Evolutionary conservation across 1,140 invertebrate species (phyloP).

Genomic region (Matsumurasca onukii): DNA sequence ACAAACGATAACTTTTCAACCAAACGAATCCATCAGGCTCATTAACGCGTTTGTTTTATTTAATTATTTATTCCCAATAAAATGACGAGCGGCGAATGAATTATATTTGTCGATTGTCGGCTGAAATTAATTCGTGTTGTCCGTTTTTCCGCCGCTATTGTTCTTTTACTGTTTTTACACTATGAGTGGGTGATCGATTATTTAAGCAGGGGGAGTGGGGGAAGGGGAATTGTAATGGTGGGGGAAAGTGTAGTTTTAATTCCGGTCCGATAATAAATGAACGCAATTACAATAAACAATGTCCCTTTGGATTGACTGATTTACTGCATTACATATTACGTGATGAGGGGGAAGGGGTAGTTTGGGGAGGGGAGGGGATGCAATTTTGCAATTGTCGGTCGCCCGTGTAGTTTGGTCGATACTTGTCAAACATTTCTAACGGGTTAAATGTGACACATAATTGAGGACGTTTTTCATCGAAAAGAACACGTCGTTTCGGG

Average conservation of each 20-base stretch:
- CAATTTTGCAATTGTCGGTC: too few species aligned
- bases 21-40: constrained; percentile 1
- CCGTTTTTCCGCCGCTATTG: constrained; percentile 14
- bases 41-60: background rate
- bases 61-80: constrained; percentile 11
- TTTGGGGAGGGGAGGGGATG: too few species aligned
- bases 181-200: background rate
- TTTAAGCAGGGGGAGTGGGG: too few species aligned
- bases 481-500: too few species aligned
- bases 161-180: constrained; percentile 11
- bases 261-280: constrained; percentile 21
- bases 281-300: constrained; percentile 27
- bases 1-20: constrained; percentile 21
- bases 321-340: constrained; percentile 22
- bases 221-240: too few species aligned
- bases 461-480: too few species aligned
- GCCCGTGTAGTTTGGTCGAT: too few species aligned
- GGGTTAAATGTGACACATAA: too few species aligned
- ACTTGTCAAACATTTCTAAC: too few species aligned
- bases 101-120: too few species aligned
- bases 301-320: constrained; percentile 16
- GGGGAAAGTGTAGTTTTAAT: constrained; percentile 19
- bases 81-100: background rate
- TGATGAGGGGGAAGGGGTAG: too few species aligned
- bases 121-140: too few species aligned